Evolutionary conservation across 35 echinoderm and acorn worm species (phyloP).

Genomic region (Patiria miniata): DNA sequence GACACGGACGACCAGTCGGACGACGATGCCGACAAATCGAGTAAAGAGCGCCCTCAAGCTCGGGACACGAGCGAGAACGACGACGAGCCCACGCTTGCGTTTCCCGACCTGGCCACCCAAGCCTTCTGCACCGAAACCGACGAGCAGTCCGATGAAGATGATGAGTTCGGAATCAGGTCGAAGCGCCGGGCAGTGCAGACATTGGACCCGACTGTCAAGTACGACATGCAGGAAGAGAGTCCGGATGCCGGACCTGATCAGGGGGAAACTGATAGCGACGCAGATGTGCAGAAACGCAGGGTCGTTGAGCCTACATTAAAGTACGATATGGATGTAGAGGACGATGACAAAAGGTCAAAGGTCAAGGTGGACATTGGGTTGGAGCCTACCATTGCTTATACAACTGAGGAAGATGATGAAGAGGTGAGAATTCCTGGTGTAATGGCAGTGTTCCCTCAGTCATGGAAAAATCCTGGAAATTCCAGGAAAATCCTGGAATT

Average conservation of each 20-base stretch:
- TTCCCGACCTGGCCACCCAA: constrained; percentile 8
- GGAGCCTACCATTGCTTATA: neutral
- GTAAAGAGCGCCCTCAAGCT: neutral
- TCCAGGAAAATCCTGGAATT: no score
- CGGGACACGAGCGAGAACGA: neutral
- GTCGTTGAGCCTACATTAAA: neutral
- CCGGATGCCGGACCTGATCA: neutral
- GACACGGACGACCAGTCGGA: neutral
- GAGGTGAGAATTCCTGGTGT: neutral
- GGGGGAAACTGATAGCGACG: neutral
- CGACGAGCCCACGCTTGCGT: neutral
- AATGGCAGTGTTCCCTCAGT: no score
- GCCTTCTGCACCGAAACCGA: neutral
- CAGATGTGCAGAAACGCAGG: neutral
- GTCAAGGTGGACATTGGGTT: neutral
- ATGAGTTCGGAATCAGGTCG: neutral
- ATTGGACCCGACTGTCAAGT: neutral
- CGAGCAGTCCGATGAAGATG: neutral
- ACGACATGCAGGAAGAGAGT: neutral
- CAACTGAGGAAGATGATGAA: constrained; percentile 18
- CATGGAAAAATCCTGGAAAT: no score
- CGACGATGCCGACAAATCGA: neutral
- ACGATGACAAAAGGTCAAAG: neutral
- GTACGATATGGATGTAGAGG: neutral
- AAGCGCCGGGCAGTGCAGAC: neutral